These are phyloP conservation scores for Acanthochromis polyacanthus DNA, from an alignment of 2,113 vertebrate species.

Conservation along the genomic window DNA sequence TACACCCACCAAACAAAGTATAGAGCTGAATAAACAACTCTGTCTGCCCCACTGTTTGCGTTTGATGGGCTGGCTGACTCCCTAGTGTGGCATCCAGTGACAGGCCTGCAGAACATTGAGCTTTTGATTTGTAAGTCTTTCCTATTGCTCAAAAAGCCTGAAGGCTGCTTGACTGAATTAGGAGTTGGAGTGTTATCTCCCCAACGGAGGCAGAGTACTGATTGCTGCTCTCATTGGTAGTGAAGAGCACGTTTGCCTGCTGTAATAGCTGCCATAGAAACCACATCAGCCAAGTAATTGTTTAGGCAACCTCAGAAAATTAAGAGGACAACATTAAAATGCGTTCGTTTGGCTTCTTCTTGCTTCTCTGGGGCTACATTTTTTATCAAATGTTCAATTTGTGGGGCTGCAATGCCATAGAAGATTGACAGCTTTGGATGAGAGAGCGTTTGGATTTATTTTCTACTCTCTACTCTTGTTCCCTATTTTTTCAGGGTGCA, in stretches of 20 bases:
- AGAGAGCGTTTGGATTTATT: neutral
- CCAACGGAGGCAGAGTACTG: conserved; percentile 66
- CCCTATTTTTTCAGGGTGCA: neutral
- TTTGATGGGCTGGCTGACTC: conserved; percentile 45
- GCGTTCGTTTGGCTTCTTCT: conserved; percentile 43
- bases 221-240: conserved; percentile 82
- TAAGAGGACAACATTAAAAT: conserved; percentile 77
- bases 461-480: neutral
- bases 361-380: conserved; percentile 45
- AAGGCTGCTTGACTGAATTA: conserved; percentile 81
- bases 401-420: conserved; percentile 12
- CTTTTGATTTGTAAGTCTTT: conserved; percentile 75
- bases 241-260: conserved; percentile 74
- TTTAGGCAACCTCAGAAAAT: conserved; percentile 81
- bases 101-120: conserved; percentile 66
- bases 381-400: conserved; percentile 59
- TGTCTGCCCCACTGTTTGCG: conserved; percentile 67
- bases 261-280: conserved; percentile 83
- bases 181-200: conserved; percentile 81
- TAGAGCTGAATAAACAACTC: conserved; percentile 68
- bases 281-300: conserved; percentile 81
- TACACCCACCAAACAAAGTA: conserved; percentile 62
- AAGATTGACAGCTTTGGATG: conserved; percentile 41
- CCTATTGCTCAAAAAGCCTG: conserved; percentile 66
- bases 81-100: conserved; percentile 54